phyloP scores from a whole-genome alignment of 2,888 invertebrate species.

The Andrena flavipes region DNA sequence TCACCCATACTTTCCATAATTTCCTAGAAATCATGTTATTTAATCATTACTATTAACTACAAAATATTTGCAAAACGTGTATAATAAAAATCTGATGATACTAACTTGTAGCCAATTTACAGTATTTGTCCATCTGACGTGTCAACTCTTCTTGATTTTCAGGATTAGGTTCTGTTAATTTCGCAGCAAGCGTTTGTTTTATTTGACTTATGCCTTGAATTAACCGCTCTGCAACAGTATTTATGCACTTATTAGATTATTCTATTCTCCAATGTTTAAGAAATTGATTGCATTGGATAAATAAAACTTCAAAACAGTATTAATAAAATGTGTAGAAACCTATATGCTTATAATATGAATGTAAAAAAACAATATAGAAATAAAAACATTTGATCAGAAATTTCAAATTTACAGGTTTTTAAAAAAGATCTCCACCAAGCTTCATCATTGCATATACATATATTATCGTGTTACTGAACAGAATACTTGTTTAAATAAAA shows the following conservation, averaged over 20 bases:
- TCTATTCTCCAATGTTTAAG: neutral
- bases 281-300: no score
- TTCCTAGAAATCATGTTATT: neutral
- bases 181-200: constrained; percentile 90
- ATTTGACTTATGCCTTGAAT: constrained; percentile 91
- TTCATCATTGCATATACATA: no score
- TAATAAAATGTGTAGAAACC: no score
- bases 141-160: constrained; percentile 89
- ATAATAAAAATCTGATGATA: constrained; percentile 32
- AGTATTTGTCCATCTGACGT: constrained; percentile 89
- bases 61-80: neutral
- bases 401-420: no score
- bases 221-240: constrained; percentile 88
- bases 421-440: no score
- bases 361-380: no score
- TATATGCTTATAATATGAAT: no score
- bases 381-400: no score
- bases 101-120: constrained; percentile 90
- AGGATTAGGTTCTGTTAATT: constrained; percentile 87
- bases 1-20: neutral
- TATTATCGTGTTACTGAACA: no score
- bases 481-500: no score
- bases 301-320: no score
- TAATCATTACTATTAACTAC: neutral
- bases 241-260: constrained; percentile 4